Percentiles rank a stretch among this genome's conserved stretches.
Conservation (phyloP, 2,888 invertebrate genomes). For the Gisinianus flammeolus region DNA sequence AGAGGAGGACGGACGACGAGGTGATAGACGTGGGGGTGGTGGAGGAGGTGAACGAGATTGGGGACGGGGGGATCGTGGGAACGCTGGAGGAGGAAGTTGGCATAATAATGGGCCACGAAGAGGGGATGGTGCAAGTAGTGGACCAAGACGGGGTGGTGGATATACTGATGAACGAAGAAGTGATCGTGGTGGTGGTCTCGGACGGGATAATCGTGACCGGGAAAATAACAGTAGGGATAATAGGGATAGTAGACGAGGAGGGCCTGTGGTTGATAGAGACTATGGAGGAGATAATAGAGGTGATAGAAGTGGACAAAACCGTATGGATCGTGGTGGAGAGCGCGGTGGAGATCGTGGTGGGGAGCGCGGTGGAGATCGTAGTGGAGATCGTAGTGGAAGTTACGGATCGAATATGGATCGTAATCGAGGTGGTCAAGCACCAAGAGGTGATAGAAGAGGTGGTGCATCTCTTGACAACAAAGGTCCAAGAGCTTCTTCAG, state of each 20-base stretch:
- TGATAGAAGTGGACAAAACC: neutral
- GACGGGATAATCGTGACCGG: slow-evolving; percentile 1
- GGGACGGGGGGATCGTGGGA: slow-evolving; percentile 31
- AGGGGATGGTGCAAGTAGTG: neutral
- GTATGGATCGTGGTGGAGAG: slow-evolving; percentile 13
- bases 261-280: neutral
- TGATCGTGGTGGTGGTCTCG: neutral
- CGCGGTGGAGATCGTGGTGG: neutral
- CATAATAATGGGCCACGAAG: slow-evolving; percentile 30
- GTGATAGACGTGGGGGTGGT: slow-evolving; percentile 12
- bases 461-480: slow-evolving; percentile 3
- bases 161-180: neutral
- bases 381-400: neutral
- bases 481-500: neutral
- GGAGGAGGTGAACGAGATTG: slow-evolving; percentile 18
- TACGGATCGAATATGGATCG: neutral
- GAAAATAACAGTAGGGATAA: neutral
- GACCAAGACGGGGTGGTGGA: slow-evolving; percentile 21
- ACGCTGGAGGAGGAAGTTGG: neutral
- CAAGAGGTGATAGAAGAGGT: neutral
- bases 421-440: neutral
- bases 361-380: neutral
- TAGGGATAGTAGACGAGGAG: no score
- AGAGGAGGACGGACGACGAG: neutral
- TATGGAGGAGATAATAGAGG: slow-evolving; percentile 7